Conservation (phyloP, 2,797 vertebrate species). For the Loris lydekkerianus region DNA sequence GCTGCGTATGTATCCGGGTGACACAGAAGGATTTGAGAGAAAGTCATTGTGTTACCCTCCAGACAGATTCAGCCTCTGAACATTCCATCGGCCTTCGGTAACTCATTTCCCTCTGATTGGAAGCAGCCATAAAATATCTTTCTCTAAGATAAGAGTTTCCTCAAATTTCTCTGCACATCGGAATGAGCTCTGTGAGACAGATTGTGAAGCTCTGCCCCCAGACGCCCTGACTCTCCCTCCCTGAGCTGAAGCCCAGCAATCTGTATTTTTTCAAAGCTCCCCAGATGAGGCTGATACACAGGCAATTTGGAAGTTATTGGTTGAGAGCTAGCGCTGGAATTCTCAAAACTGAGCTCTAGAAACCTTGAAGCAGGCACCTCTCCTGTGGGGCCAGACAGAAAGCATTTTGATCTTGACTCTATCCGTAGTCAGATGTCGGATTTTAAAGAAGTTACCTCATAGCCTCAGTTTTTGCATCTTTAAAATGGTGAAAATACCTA, state of each 20-base stretch:
- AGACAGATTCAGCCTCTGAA: not conserved
- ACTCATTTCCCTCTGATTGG: not conserved
- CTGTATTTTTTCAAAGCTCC: not conserved
- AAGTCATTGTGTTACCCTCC: not conserved
- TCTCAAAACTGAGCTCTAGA: not conserved
- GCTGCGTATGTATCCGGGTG: not conserved
- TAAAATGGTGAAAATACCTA: not conserved
- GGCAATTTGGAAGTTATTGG: not conserved
- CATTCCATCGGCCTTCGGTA: not conserved
- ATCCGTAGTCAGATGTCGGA: not conserved
- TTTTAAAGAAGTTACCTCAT: not conserved
- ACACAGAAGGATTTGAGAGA: slow-evolving; percentile 18
- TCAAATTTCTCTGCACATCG: not conserved
- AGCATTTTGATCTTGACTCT: not conserved
- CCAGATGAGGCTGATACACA: not conserved
- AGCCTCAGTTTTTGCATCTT: not conserved
- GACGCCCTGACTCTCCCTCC: not conserved
- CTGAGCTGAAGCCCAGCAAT: not conserved
- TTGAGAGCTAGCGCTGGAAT: not conserved
- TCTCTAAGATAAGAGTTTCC: not conserved
- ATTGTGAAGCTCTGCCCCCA: not conserved
- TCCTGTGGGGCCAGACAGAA: not conserved
- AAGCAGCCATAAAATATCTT: not conserved
- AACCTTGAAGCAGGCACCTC: not conserved
- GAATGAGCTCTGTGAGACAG: not conserved